These are phyloP conservation scores for Bostrychus sinensis DNA, from an alignment of 2,113 vertebrate genomes.

Conservation along the genomic window DNA sequence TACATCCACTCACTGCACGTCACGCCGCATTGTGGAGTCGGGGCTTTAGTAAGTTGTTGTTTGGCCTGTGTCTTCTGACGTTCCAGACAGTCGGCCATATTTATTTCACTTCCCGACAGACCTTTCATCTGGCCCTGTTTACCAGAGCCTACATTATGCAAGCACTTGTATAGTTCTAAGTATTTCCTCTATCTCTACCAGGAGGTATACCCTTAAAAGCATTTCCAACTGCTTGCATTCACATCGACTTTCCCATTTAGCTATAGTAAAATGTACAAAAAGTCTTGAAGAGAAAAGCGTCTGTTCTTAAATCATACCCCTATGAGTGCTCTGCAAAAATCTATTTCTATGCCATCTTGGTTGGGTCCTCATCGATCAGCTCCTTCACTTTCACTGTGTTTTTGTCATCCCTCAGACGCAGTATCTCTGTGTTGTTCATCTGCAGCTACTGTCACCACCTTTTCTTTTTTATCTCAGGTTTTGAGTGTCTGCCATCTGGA, in stretches of 20 bases:
- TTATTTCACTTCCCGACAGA: not conserved
- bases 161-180: not conserved
- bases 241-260: not conserved
- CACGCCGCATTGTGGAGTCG: not conserved
- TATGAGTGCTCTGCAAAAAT: not conserved
- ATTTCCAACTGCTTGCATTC: not conserved
- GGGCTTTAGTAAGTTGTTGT: constrained; percentile 7
- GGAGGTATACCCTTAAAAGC: not conserved
- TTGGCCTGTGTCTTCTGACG: constrained; percentile 3
- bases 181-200: not conserved
- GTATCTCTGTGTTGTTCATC: not conserved
- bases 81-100: not conserved
- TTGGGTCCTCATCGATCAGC: constrained; percentile 5
- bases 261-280: not conserved
- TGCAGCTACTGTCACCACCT: not conserved
- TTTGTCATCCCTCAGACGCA: not conserved
- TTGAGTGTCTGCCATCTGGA: not conserved
- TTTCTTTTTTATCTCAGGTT: not conserved
- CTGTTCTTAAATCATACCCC: not conserved
- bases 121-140: not conserved
- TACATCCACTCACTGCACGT: not conserved
- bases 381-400: not conserved
- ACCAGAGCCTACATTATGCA: not conserved
- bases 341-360: not conserved
- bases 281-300: not conserved